Conservation (phyloP, 2,888 invertebrate genomes). For the Hirudinaria manillensis region DNA sequence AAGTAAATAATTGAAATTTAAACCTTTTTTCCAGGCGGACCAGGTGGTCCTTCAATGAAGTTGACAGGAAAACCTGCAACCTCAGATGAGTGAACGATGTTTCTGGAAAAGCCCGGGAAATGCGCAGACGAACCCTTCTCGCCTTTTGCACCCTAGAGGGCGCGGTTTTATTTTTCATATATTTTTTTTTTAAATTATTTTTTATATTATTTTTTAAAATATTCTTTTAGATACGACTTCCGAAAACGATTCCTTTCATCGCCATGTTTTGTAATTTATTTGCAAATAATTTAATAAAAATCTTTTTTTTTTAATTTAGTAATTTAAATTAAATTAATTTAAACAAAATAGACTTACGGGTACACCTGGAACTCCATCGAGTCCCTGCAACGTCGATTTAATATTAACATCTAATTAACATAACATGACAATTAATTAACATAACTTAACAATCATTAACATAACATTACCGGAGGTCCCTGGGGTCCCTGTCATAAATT, state of each 20-base stretch:
- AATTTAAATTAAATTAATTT: too few species aligned
- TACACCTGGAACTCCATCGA: conserved; percentile 30
- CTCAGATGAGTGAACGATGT: neutral
- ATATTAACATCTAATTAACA: neutral
- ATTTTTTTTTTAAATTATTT: too few species aligned
- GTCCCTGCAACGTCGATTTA: conserved; percentile 18
- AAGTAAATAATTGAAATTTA: too few species aligned
- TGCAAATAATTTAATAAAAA: too few species aligned
- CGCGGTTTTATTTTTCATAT: too few species aligned
- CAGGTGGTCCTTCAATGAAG: conserved; percentile 32
- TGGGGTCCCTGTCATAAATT: conserved; percentile 22
- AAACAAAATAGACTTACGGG: conserved; percentile 11
- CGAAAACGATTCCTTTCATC: too few species aligned
- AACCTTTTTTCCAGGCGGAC: conserved; percentile 33
- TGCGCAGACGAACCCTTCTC: conserved; percentile 28
- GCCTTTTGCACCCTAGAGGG: conserved; percentile 27
- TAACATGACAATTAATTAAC: too few species aligned
- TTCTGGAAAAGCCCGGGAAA: neutral
- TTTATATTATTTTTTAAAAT: too few species aligned
- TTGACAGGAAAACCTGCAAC: conserved; percentile 12
- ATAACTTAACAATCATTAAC: too few species aligned
- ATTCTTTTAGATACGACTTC: too few species aligned
- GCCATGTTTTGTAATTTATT: too few species aligned
- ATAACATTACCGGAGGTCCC: conserved; percentile 31
- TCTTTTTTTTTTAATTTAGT: too few species aligned